Percentiles rank a stretch among this genome's conserved stretches.
Evolutionary conservation across 2,797 vertebrate species (phyloP).

Genomic region (Epinephelus awoara): DNA sequence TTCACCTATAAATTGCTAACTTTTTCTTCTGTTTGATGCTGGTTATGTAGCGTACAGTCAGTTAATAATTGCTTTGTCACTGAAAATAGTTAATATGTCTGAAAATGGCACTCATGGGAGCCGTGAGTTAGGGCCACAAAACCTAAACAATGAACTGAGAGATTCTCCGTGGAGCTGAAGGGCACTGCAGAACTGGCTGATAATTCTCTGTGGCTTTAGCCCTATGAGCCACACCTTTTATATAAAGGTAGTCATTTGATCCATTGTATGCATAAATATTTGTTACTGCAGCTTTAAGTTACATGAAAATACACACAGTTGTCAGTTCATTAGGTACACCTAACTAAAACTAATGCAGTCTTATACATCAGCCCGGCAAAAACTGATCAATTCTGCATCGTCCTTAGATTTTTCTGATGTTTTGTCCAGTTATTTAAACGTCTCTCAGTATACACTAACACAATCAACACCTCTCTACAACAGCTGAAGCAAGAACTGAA

Average conservation of each 20-base stretch:
- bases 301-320: not conserved
- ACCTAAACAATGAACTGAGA: too few species aligned
- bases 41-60: too few species aligned
- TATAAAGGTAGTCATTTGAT: not conserved
- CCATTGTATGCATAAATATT: not conserved
- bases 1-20: too few species aligned
- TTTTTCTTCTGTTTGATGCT: too few species aligned
- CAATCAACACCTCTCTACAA: not conserved
- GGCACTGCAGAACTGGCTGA: too few species aligned
- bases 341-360: not conserved
- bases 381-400: too few species aligned
- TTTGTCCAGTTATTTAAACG: not conserved
- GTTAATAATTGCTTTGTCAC: too few species aligned
- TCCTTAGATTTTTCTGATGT: not conserved
- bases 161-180: too few species aligned
- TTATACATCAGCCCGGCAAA: not conserved
- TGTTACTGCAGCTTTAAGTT: constrained; percentile 2
- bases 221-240: not conserved
- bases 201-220: not conserved
- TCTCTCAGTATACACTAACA: not conserved
- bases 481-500: not conserved
- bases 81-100: not conserved
- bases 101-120: not conserved
- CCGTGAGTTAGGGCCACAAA: too few species aligned
- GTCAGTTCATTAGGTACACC: not conserved